phyloP scores from a whole-genome alignment of 2,888 invertebrate genomes.

The Drosophila prolongata region DNA sequence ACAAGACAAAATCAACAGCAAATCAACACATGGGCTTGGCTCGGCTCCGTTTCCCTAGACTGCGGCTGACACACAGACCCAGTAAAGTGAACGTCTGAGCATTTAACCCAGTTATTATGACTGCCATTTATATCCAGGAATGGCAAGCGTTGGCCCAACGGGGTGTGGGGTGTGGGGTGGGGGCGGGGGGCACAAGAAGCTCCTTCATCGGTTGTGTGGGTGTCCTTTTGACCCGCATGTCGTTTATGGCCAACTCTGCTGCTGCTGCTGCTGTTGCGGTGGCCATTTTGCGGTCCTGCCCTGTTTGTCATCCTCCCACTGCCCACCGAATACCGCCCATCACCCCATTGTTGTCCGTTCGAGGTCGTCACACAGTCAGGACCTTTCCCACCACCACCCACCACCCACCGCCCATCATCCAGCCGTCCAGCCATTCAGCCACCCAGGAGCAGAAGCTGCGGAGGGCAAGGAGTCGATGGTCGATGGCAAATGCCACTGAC shows the following conservation, averaged over 20 bases:
- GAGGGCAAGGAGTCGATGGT: constrained; percentile 18
- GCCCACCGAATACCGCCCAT: not conserved
- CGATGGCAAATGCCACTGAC: constrained; percentile 55
- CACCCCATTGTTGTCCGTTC: constrained; percentile 52
- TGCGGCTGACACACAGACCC: constrained; percentile 15
- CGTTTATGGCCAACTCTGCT: constrained; percentile 60
- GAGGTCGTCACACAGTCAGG: constrained; percentile 66
- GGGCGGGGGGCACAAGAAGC: constrained; percentile 3
- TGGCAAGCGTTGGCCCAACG: constrained; percentile 2
- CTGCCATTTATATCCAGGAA: constrained; percentile 75
- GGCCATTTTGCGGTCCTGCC: constrained; percentile 71
- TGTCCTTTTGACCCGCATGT: constrained; percentile 78
- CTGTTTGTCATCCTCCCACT: constrained; percentile 59
- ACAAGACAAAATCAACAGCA: constrained; percentile 71
- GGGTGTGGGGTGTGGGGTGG: not conserved
- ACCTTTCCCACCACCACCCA: constrained; percentile 22
- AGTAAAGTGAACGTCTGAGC: constrained; percentile 50
- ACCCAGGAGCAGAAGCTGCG: constrained; percentile 26
- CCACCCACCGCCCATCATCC: constrained; percentile 2
- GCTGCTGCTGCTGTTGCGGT: constrained; percentile 71
- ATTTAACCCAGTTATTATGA: constrained; percentile 80
- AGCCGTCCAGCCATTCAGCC: constrained; percentile 1
- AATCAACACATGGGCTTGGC: constrained; percentile 58
- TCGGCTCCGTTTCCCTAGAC: not conserved
- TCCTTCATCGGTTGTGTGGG: constrained; percentile 53